A percentile compares a stretch with the other conserved stretches of the same genome.
Evolutionary conservation across 2,113 vertebrate genomes (phyloP).

Genomic region (Anser brachyrhynchus): DNA sequence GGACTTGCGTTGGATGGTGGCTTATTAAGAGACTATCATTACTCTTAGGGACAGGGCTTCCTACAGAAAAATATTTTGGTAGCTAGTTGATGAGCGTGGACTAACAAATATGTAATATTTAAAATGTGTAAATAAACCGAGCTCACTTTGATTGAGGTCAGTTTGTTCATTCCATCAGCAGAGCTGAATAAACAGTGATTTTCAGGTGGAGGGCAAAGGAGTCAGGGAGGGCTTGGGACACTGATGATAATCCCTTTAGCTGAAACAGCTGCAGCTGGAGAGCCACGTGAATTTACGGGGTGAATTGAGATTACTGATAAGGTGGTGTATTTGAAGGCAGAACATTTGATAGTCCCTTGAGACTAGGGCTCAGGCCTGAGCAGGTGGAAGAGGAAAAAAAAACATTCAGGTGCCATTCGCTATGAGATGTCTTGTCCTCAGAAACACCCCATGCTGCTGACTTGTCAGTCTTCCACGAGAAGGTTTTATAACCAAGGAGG

Average conservation of each 20-base stretch:
- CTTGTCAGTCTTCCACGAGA: neutral
- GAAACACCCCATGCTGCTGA: rapidly evolving
- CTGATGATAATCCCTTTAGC: neutral
- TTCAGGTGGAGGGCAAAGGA: neutral
- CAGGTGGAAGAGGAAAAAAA: neutral
- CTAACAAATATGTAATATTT: neutral
- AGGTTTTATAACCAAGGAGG: neutral
- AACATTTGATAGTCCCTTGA: neutral
- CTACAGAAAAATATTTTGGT: neutral
- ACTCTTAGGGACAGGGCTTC: neutral
- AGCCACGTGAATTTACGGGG: neutral
- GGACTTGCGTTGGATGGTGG: neutral
- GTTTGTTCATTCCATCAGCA: neutral
- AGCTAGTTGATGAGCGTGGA: neutral
- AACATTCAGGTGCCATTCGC: rapidly evolving
- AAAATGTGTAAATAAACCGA: neutral
- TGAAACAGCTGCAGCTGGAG: neutral
- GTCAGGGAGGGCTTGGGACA: neutral
- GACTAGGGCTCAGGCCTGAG: neutral
- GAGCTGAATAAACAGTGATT: neutral
- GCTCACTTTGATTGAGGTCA: neutral
- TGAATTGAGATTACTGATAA: neutral
- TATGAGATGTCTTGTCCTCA: neutral
- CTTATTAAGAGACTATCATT: neutral
- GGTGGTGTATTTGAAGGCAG: neutral